Base-by-base conservation (phyloP, 2,113 vertebrate species). In the Empidonax traillii region DNA sequence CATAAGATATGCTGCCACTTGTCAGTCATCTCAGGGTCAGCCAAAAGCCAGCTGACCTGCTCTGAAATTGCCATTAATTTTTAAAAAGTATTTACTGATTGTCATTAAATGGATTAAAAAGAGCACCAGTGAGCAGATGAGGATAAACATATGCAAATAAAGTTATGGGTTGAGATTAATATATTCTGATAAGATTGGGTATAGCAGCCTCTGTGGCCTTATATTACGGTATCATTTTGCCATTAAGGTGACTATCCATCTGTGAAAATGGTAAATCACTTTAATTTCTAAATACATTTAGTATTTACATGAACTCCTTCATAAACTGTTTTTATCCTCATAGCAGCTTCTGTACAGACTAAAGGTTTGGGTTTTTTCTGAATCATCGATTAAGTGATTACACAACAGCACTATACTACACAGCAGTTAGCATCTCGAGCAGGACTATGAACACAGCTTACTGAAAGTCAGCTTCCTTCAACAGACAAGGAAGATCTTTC, bases 31-130 rank as follows among this genome's bases (percentile, higher is more conserved):
- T 68, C 51, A 35, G 81, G 67, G 76, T 93, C 82, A 94, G 58
- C 73, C 72, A 93, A 90, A 94, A 94, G 78, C 27, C 55, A 94
- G 37, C 14, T 91, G 69, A 95, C 85, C 82, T 85, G n/a, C 82
- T 85, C 67, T 55, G 47, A 95, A 72, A 93, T 85, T 74, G 82
- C 51, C 85, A 96, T 86, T 80, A 83, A 43, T 85, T 96, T 96
- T 94, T 46, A 51, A 84, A 77, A 89, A 74, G 53, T 90, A 68
- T 91, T 87, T 88, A 93, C 75, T 84, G 49, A 79, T 87, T 90
- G 68, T 49, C 59, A 76, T 47, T 66, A 92, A 94, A 74, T 78
- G 41, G 39, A 92, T 84, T 84, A 11, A 53, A 53, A 87, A 92
- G 68, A 78, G 28, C 65, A 94, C 9, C 46, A 69, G 31, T 37